Evolutionary conservation across 2,113 vertebrate species (phyloP).

Genomic region (Prietella phreatophila): DNA sequence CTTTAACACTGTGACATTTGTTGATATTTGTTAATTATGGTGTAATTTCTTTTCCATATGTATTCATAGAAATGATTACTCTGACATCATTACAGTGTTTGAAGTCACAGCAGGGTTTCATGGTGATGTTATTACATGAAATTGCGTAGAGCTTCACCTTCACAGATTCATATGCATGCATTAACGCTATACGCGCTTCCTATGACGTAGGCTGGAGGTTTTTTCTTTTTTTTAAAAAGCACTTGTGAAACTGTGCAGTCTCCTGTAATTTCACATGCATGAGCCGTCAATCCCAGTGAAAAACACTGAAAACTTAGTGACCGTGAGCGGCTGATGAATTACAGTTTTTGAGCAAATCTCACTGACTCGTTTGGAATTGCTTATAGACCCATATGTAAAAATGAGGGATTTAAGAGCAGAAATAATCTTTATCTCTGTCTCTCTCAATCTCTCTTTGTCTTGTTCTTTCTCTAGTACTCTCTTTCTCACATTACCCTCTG

Average conservation of each 20-base stretch:
- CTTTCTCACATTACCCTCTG: conserved; percentile 7
- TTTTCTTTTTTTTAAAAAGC: no score
- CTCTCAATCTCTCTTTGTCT: conserved; percentile 11
- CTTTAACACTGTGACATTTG: background rate
- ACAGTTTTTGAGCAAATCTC: conserved; percentile 52
- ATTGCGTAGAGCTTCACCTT: background rate
- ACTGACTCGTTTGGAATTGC: conserved; percentile 56
- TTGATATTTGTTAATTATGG: background rate
- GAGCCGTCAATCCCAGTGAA: conserved; percentile 28
- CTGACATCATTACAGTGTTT: background rate
- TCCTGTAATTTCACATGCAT: background rate
- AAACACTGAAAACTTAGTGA: background rate
- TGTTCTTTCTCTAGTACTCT: conserved; percentile 5
- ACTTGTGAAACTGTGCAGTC: background rate
- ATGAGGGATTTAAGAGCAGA: conserved; percentile 61
- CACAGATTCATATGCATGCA: background rate
- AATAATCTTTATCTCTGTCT: conserved; percentile 37
- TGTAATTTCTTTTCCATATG: no score
- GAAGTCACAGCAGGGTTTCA: background rate
- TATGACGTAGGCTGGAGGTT: background rate
- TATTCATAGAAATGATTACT: background rate
- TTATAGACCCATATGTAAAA: conserved; percentile 69
- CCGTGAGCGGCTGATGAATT: conserved; percentile 58
- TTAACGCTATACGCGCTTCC: background rate
- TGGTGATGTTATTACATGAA: background rate